A percentile compares a stretch with the other conserved stretches of the same genome.
Conservation (phyloP, 2,797 vertebrate species). For the Chiroxiphia lanceolata region DNA sequence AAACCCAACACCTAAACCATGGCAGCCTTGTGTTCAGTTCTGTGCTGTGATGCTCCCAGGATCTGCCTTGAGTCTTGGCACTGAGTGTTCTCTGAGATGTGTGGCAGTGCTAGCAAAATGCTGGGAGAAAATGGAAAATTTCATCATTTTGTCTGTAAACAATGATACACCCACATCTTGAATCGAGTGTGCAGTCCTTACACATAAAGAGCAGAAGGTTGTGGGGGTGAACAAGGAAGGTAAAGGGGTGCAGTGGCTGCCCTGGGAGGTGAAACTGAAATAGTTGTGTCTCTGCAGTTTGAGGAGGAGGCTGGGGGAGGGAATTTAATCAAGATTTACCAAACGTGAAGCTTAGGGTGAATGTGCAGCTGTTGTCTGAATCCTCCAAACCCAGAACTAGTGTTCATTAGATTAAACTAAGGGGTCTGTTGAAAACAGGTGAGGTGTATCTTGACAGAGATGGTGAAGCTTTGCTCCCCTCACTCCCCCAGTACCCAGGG, state of each 20-base stretch:
- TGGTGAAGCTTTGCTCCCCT: neutral
- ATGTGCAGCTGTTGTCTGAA: neutral
- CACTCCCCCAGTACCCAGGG: fast-evolving
- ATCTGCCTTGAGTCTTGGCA: neutral
- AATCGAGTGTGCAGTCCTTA: neutral
- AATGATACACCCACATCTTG: too few species aligned
- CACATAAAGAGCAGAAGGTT: neutral
- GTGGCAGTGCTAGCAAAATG: neutral
- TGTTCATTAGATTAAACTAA: neutral
- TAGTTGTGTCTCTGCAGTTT: neutral
- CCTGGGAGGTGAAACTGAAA: neutral
- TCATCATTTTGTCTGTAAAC: neutral
- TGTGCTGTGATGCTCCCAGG: neutral
- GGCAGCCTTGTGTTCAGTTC: neutral
- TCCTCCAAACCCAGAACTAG: neutral
- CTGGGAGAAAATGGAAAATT: neutral
- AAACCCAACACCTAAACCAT: neutral
- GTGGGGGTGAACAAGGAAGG: neutral
- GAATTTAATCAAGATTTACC: neutral
- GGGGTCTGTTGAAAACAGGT: neutral
- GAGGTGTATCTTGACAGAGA: neutral
- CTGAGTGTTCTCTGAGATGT: neutral
- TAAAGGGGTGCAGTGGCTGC: neutral
- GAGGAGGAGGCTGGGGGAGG: neutral
- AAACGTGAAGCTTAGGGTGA: neutral